Base-by-base conservation (phyloP, 2,888 invertebrate genomes). In the Clepsis dumicolana region DNA sequence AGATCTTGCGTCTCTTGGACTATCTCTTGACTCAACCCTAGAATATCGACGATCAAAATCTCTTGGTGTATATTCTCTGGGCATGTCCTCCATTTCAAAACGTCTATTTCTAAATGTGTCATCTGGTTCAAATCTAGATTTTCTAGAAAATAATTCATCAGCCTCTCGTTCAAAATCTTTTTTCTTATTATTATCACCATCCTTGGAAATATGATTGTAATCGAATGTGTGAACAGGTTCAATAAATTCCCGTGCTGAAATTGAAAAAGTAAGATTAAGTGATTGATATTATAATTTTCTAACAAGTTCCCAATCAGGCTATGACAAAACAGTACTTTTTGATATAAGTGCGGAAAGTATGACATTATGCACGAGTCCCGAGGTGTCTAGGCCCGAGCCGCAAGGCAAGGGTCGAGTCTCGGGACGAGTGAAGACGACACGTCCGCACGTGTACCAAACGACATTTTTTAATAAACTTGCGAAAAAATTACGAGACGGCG, bases 221-320 rank as follows among this genome's bases (percentile, higher is more conserved):
- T 96, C 96, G 87, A 96, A 95, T 74, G 95, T 95, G 78, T 95
- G 95, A 5, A 95, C 93, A 24, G 96, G 95, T 80, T 95, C 95
- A 74, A 95, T 94, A 72, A 95, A 94, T 65, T 94, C 94, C 56
- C 94, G 92, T 63, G 89, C 94, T 94, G 78, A 79, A 91, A 86
- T 64, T 32, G 66, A 73, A 74, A 70, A 70, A 48, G 32, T 53
- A 25, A 16, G 29, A 57, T 62, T 24, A 70, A 50, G 29, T 59
- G 72, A 18, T 44, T 44, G 8, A 4, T 44, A 18, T 16, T 16
- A 44, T 1, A 8, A 44, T 16, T 44, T 41, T 5, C 16, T 16
- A 7, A 44, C 0, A 4, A 18, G 16, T 18, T 16, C 18, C 8
- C 7, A 5, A 44, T 1, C 5, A 18, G 18, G 18, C 18, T n/a